Evolutionary conservation across 2,888 invertebrate genomes (phyloP), one percentile per base, ranked within the genome.

Genomic region (Drosophila colorata): DNA sequence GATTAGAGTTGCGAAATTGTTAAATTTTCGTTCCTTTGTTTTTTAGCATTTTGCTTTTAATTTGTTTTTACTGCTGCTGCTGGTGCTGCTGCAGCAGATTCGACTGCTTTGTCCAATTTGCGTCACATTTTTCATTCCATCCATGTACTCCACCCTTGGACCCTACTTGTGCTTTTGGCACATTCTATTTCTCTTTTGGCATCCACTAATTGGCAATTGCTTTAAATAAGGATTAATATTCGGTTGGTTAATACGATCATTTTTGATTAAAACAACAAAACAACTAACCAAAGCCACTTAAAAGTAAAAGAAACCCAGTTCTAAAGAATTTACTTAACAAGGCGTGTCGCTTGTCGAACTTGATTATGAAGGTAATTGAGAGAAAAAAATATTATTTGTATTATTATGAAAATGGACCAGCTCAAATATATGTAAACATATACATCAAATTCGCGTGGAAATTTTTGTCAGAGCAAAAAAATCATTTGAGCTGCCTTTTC

Each of bases 1-100:
- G 83, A 84, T 84, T 87, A 84, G 87, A 84, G 87, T 84, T 85
- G 82, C 76, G 74, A 79, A 87, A 83, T 87, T 87, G 87, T 84
- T 85, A 84, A 85, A 86, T 76, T 87, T 85, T 76, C 70, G 70
- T 85, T 79, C 72, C 65, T 69, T 69, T 72, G 40, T 63, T 69
- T 59, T 60, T 43, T 48, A 43, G 49, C 52, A 16, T 51, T 49
- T 66, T 64, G 53, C 43, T 69, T 80, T 68, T 69, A 67, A 56
- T 76, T 65, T 71, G 70, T 63, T 75, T 63, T 63, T 66, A 40
- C 41, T 20, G 38, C 23, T 59, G 57, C 58, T 41, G 33, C 38
- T 20, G 38, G 14, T 14, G 33, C 28, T n/a, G 7, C 46, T 65
- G 44, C 58, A 41, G 28, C 33, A 43, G 55, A 41, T 59, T 55